Percentiles rank a stretch among this genome's conserved stretches.
phyloP scores from a whole-genome alignment of 2,888 invertebrate genomes.

The Sylvicola cinctus region DNA sequence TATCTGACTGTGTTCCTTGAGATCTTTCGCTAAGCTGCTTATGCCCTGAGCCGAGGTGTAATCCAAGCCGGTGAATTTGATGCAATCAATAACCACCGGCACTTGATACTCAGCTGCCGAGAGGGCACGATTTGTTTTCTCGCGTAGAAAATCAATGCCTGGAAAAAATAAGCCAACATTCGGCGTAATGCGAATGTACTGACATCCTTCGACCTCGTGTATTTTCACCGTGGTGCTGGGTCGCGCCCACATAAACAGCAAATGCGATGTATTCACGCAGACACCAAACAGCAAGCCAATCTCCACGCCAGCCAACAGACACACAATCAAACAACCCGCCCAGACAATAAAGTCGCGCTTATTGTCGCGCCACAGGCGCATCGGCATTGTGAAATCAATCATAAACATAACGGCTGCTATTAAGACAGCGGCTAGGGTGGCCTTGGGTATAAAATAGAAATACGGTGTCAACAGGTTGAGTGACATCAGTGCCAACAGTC shows the following conservation, averaged over 20 bases:
- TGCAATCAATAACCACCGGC: slow-evolving; percentile 42
- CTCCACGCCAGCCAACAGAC: slow-evolving; percentile 52
- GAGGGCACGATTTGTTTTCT: slow-evolving; percentile 31
- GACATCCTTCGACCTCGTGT: slow-evolving; percentile 23
- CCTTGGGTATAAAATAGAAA: slow-evolving; percentile 69
- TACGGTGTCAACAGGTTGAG: slow-evolving; percentile 68
- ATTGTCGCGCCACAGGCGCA: slow-evolving; percentile 32
- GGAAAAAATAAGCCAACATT: slow-evolving; percentile 49
- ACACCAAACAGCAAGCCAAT: slow-evolving; percentile 58
- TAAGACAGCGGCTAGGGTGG: slow-evolving; percentile 70
- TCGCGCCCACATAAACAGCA: slow-evolving; percentile 45
- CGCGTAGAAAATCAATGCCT: slow-evolving; percentile 40
- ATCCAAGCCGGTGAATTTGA: slow-evolving; percentile 41
- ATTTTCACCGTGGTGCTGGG: slow-evolving; percentile 25
- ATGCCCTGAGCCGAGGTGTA: slow-evolving; percentile 43
- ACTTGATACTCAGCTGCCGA: slow-evolving; percentile 23
- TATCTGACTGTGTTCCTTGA: slow-evolving; percentile 31
- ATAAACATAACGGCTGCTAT: slow-evolving; percentile 77
- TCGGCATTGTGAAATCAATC: slow-evolving; percentile 32
- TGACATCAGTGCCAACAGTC: slow-evolving; percentile 58
- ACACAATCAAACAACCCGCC: slow-evolving; percentile 42
- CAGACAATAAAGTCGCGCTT: slow-evolving; percentile 44
- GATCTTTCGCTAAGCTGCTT: slow-evolving; percentile 31
- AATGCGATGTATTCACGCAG: slow-evolving; percentile 35
- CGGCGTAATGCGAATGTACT: slow-evolving; percentile 38